These are phyloP conservation scores for Podabrus alpinus DNA, from an alignment of 2,888 invertebrate genomes.

Conservation along the genomic window DNA sequence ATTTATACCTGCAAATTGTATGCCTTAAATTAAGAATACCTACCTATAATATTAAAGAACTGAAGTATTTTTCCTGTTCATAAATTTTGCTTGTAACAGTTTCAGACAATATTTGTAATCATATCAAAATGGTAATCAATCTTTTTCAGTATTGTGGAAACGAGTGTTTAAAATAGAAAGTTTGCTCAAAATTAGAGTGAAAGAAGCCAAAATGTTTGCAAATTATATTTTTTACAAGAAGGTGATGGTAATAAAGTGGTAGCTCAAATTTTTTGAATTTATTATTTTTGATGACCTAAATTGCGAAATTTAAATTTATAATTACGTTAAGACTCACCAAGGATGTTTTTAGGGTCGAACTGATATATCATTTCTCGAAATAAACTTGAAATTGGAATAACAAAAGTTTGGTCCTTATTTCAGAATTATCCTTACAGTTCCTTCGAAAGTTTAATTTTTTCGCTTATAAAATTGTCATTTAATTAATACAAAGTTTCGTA, in stretches of 20 bases:
- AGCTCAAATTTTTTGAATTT: background rate
- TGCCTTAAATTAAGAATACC: slow-evolving; percentile 33
- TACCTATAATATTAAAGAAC: slow-evolving; percentile 30
- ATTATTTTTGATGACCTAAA: background rate
- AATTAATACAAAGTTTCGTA: background rate
- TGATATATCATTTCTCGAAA: background rate
- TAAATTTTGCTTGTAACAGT: background rate
- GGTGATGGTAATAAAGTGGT: background rate
- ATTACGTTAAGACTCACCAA: background rate
- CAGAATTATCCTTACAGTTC: background rate
- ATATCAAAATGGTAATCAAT: background rate
- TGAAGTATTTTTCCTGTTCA: slow-evolving; percentile 9
- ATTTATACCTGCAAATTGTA: slow-evolving; percentile 32
- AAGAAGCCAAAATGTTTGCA: background rate
- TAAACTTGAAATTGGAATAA: background rate
- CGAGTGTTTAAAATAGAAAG: background rate
- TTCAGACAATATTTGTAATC: background rate
- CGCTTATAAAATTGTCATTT: background rate
- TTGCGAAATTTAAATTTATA: background rate
- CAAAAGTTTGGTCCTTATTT: background rate
- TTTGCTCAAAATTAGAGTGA: background rate
- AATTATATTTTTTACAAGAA: background rate
- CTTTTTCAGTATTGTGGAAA: background rate
- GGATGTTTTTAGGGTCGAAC: background rate
- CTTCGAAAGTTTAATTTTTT: background rate